These are phyloP conservation scores for Oryzias curvinotus DNA, from an alignment of 2,113 vertebrate species.

Conservation along the genomic window DNA sequence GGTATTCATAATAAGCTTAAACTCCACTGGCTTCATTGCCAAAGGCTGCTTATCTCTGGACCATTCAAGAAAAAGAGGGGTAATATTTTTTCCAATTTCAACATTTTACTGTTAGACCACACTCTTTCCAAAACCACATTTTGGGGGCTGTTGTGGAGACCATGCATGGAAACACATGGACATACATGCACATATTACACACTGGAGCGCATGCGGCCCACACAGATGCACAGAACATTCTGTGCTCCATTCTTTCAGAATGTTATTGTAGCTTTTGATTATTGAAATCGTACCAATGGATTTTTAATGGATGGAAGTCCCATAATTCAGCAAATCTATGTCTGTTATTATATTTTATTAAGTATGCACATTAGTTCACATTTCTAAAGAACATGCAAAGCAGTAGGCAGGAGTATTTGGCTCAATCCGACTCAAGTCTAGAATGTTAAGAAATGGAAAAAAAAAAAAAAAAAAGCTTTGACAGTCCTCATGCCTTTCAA, in stretches of 20 bases:
- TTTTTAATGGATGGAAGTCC: constrained; percentile 42
- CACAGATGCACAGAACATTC: constrained; percentile 13
- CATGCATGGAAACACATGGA: constrained; percentile 37
- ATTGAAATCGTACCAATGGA: constrained; percentile 50
- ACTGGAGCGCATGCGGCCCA: background rate
- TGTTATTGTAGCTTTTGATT: constrained; percentile 46
- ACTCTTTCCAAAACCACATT: constrained; percentile 53
- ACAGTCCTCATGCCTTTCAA: too few species aligned
- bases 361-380: constrained; percentile 44
- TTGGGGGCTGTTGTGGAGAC: constrained; percentile 46
- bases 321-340: constrained; percentile 68
- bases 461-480: too few species aligned
- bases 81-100: constrained; percentile 78
- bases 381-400: constrained; percentile 35
- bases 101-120: constrained; percentile 68
- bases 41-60: constrained; percentile 77
- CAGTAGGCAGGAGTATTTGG: background rate
- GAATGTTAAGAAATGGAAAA: too few species aligned
- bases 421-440: background rate
- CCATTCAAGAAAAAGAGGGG: constrained; percentile 73
- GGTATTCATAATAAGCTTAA: constrained; percentile 81
- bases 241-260: constrained; percentile 32
- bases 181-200: constrained; percentile 21
- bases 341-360: constrained; percentile 54
- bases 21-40: constrained; percentile 73